These are phyloP conservation scores for Anarhynchus alexandrinus DNA, from an alignment of 2,113 vertebrate genomes.

Conservation along the genomic window DNA sequence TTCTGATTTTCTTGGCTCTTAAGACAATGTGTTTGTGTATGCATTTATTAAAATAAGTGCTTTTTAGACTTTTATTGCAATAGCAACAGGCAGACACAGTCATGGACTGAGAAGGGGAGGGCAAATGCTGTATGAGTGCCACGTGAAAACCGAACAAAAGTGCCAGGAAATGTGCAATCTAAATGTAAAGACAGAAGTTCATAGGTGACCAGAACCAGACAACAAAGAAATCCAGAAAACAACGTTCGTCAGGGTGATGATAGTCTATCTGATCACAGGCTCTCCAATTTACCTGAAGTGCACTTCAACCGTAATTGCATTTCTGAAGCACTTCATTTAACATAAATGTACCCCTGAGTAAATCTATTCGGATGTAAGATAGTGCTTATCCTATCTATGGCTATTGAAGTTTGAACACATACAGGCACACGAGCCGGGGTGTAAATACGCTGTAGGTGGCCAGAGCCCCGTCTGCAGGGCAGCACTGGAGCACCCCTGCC, in stretches of 20 bases:
- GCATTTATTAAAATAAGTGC: background rate
- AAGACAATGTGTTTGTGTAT: background rate
- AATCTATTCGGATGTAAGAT: background rate
- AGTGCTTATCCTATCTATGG: background rate
- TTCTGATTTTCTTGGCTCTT: background rate
- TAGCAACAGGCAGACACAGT: background rate
- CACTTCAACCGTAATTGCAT: background rate
- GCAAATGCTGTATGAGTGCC: background rate
- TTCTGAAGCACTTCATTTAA: background rate
- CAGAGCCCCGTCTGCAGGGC: accelerated
- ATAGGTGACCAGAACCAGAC: background rate
- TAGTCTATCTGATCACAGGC: background rate
- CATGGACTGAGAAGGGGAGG: background rate
- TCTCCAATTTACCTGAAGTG: slow-evolving; percentile 20
- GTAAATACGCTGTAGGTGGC: accelerated
- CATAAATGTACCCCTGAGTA: background rate
- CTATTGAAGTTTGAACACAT: background rate
- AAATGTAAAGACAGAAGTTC: background rate
- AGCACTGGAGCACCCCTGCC: background rate
- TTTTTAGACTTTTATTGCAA: background rate
- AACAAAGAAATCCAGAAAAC: background rate
- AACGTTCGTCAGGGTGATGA: background rate
- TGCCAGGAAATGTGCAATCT: background rate
- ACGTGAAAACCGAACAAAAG: accelerated
- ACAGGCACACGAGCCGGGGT: accelerated